phyloP scores from a whole-genome alignment of 2,797 vertebrate genomes.

The Semaprochilodus insignis region DNA sequence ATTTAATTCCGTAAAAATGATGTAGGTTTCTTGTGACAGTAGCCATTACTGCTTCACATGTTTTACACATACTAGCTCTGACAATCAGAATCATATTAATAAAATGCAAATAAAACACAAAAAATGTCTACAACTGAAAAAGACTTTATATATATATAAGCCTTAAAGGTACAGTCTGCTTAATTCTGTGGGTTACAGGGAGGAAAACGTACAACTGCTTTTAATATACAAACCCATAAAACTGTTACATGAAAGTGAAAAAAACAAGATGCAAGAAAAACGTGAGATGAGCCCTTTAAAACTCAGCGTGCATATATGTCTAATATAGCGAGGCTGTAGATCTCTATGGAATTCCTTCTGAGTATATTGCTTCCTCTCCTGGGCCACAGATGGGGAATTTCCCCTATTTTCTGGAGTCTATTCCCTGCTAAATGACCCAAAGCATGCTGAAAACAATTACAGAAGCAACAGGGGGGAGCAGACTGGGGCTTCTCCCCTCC shows the following conservation, averaged over 20 bases:
- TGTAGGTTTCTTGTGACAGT: too few relatives aligned
- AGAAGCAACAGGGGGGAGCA: slow-evolving; percentile 16
- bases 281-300: neutral
- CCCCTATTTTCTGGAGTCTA: slow-evolving; percentile 38
- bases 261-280: neutral
- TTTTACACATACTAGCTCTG: too few relatives aligned
- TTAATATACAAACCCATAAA: too few relatives aligned
- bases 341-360: neutral
- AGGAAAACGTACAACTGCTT: neutral
- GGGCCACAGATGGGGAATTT: neutral
- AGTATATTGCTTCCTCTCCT: neutral
- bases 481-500: slow-evolving; percentile 7
- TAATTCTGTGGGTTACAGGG: neutral
- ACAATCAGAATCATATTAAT: too few relatives aligned
- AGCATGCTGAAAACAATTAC: slow-evolving; percentile 59
- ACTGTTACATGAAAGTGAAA: too few relatives aligned
- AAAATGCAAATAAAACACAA: neutral
- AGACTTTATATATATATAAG: neutral
- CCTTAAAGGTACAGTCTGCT: neutral
- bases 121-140: too few relatives aligned
- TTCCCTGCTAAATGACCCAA: slow-evolving; percentile 49
- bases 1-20: too few relatives aligned
- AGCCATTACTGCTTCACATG: too few relatives aligned
- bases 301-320: neutral
- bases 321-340: slow-evolving; percentile 7